A percentile compares a stretch with the other conserved stretches of the same genome.
phyloP scores from a whole-genome alignment of 1,140 invertebrate species.

The Anastrepha obliqua region DNA sequence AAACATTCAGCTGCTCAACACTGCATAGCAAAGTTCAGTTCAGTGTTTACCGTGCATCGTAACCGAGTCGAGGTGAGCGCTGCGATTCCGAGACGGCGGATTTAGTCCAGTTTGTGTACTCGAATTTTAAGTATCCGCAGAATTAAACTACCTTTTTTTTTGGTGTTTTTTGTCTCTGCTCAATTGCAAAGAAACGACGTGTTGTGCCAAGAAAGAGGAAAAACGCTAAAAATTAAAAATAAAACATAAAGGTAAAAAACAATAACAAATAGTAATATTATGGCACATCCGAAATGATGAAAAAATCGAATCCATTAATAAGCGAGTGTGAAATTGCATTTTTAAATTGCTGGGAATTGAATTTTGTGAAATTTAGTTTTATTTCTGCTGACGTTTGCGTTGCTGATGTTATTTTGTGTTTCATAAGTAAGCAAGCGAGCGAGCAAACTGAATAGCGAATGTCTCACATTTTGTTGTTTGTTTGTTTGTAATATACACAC shows the following conservation, averaged over 20 bases:
- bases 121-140: conserved; percentile 17
- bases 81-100: neutral
- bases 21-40: conserved; percentile 43
- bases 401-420: conserved; percentile 29
- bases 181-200: neutral
- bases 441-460: conserved; percentile 4
- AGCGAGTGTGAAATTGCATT: neutral
- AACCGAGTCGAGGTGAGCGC: conserved; percentile 39
- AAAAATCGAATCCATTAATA: conserved; percentile 1
- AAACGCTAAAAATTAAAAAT: conserved; percentile 6
- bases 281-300: neutral
- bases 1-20: conserved; percentile 40
- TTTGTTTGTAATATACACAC: neutral
- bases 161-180: neutral
- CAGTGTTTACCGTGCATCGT: conserved; percentile 40
- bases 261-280: neutral
- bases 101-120: conserved; percentile 21
- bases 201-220: neutral
- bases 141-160: conserved; percentile 13
- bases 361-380: neutral
- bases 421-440: conserved; percentile 21
- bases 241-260: neutral
- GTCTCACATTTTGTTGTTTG: neutral
- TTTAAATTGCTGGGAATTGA: neutral
- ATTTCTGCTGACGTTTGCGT: conserved; percentile 44